Evolutionary conservation across 1,140 invertebrate species (phyloP), one percentile per base, ranked within the genome.

Genomic region (Aphidius ervi): DNA sequence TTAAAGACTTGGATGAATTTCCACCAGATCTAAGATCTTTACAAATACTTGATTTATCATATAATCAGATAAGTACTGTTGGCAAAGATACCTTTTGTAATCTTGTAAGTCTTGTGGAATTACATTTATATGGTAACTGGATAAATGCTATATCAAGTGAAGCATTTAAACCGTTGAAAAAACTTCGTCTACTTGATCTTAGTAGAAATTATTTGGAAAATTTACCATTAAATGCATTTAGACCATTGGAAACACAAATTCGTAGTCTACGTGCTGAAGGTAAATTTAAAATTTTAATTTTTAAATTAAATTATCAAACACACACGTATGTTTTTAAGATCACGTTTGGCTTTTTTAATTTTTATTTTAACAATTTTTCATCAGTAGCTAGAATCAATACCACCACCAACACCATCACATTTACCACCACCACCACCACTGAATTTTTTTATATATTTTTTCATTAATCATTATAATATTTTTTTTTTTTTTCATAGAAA

Each of bases 1-100:
- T 96, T 6, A 87, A 87, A 69, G 90, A 92, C 65, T 77, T 95
- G 2, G 91, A 93, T 74, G 88, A 92, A 64, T 94, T 95, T 71
- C 89, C 91, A 5, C 68, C 80, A 1, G 91, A 95, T 73, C 78
- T 94, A 20, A 85, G 86, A 53, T 85, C 85, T 9, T 74, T 96
- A 55, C 87, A 92, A 72, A 86, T 87, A 52, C 80, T 94, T 47
- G 92, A 95, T 74, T 74, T 95, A 9, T 93, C 91, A 6, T 88
- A 84, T 68, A 95, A 95, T 81, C 89, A 91, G 73, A 85, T 95
- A 62, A 86, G 86, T 16, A 84, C 86, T 64, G 86, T 95, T 57
- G 86, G 83, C 55, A 91, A 87, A 75, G 84, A 85, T 43, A 87
- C 87, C 9, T 93, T 94, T 72, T 83, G 85, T 61, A 84, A 90